Evolutionary conservation across 2,888 invertebrate genomes (phyloP).

Genomic region (Lasioglossum oenotherae): DNA sequence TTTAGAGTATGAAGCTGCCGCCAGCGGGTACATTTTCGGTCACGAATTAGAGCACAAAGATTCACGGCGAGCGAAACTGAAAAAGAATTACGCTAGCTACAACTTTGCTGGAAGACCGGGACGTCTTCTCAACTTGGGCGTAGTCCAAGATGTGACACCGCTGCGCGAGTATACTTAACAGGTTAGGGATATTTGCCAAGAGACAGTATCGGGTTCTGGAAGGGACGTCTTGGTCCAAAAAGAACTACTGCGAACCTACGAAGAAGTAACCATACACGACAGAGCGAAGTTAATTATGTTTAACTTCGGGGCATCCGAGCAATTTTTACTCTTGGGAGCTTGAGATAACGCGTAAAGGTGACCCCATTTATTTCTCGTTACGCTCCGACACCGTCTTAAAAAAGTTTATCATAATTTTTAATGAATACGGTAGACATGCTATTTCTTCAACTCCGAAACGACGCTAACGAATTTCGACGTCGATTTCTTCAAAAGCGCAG

Average conservation of each 20-base stretch:
- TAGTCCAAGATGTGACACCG: conserved; percentile 15
- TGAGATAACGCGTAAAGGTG: conserved; percentile 10
- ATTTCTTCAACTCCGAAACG: neutral
- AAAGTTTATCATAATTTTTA: neutral
- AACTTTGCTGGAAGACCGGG: neutral
- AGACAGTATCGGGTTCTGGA: conserved; percentile 12
- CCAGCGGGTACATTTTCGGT: neutral
- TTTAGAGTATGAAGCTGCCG: neutral
- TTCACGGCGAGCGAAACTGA: neutral
- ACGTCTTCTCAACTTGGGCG: conserved; percentile 6
- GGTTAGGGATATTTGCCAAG: conserved; percentile 22
- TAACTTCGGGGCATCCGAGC: conserved; percentile 3
- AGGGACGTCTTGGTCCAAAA: neutral
- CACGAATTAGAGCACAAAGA: neutral
- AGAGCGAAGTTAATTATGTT: conserved; percentile 7
- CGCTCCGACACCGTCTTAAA: neutral
- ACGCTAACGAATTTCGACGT: neutral
- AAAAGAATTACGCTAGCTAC: conserved; percentile 2
- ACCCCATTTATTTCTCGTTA: neutral
- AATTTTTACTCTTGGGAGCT: conserved; percentile 28
- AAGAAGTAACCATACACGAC: neutral
- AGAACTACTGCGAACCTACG: neutral
- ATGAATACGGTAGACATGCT: neutral
- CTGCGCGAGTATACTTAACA: conserved; percentile 12
- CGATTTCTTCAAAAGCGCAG: neutral